Evolutionary conservation across 1,140 invertebrate species (phyloP), one percentile per base, ranked within the genome.

Genomic region (Bombyx mori): DNA sequence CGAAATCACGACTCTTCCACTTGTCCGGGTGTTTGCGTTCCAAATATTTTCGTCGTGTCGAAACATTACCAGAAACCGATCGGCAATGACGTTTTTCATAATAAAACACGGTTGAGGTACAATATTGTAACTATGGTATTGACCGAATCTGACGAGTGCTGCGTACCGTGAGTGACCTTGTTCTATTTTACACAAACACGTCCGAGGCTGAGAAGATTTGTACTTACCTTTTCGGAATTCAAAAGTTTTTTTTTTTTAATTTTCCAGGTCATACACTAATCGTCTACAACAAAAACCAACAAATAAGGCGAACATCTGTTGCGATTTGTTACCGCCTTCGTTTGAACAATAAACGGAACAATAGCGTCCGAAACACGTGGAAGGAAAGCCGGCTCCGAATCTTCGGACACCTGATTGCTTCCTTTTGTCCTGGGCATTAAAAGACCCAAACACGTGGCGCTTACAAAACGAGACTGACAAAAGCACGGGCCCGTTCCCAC

Each of bases 1-100:
- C 83, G 82, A 86, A 86, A 86, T 86, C 83, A 86, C 83, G 83
- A 86, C 73, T 82, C 71, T 67, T 74, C 77, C 73, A 81, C 77
- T 82, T 69, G 71, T 70, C 64, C 74, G 67, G 68, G 61, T 82
- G 73, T 87, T 86, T 83, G 80, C 77, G 75, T 82, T 85, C 77
- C 75, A 77, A 82, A 87, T 85, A 83, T 76, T 75, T 79, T 81
- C 73, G 26, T 84, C 73, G 68, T 82, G 73, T 77, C 73, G 75
- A 82, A 79, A 78, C 73, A 71, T 79, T 77, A 76, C 69, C 73
- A 63, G 67, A 76, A 78, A 62, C 66, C 63, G 66, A 66, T 62
- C 60, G 65, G 8, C 64, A 67, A 52, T 66, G 58, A 56, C 55
- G 63, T 69, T 77, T 76, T 71, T 69, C 63, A 70, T 66, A 67